Base-by-base conservation (phyloP, 2,113 vertebrate genomes). In the Silurus asotus region DNA sequence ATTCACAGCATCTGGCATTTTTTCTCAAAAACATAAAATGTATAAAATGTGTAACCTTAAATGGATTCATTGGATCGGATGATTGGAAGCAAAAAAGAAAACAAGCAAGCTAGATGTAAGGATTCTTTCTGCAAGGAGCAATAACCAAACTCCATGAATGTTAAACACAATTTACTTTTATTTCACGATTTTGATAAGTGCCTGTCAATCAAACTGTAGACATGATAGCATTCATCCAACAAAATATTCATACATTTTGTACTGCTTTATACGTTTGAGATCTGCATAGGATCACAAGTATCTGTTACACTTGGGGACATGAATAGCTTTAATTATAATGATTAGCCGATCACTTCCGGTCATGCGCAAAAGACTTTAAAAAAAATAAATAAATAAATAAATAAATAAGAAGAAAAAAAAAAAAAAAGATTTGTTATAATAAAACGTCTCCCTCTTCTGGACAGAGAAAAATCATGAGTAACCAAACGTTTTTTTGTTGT, bases 1-100 rank as follows among this genome's bases (percentile, higher is more conserved):
- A 89, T 99, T 99, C 53, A 99, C 97, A n/a, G 98, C 98, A 86
- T 99, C 97, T 0, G 98, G 98, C 70, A 90, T 92, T 93, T 95
- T 99, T 56, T 98, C 98, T 99, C 84, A 75, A 48, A 55, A 82
- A 67, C n/a, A 83, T 64, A 64, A 45, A 72, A 48, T 17, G 6
- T 17, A 49, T 25, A 69, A 20, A 5, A 48, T 61, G 20, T 61
- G 59, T 28, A 56, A 8, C 15, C 58, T 58, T 56, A 2, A 37
- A 37, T 37, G 37, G 37, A 37, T 37, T 37, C 37, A 37, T 37
- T 37, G 37, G 37, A 37, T 37, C 3, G 37, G 37, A 37, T 37
- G 37, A 2, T 2, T 37, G 2, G 37, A 37, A 37, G 37, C 37
- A 37, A 37, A 37, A 37, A 37, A 37, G 37, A 37, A 37, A 37